These are phyloP conservation scores for Argentina silus DNA, from an alignment of 2,797 vertebrate species.

Conservation along the genomic window DNA sequence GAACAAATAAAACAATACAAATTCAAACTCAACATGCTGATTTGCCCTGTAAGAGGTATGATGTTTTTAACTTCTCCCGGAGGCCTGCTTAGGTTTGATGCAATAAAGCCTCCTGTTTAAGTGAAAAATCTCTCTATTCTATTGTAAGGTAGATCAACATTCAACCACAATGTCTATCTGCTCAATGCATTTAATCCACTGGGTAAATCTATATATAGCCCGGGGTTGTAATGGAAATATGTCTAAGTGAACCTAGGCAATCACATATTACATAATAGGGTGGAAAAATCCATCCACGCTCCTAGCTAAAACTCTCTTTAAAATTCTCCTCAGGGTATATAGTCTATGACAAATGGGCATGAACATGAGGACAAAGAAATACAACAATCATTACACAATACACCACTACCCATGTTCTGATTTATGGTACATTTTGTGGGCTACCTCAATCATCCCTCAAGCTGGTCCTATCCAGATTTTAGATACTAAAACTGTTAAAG, in stretches of 20 bases:
- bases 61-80: not conserved
- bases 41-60: too few relatives aligned
- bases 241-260: slow-evolving; percentile 43
- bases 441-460: too few relatives aligned
- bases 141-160: slow-evolving; percentile 28
- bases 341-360: too few relatives aligned
- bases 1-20: not conserved
- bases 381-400: too few relatives aligned
- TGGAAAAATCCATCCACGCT: slow-evolving; percentile 58
- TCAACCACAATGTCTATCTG: slow-evolving; percentile 32
- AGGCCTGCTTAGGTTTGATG: slow-evolving; percentile 29
- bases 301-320: slow-evolving; percentile 44
- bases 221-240: slow-evolving; percentile 44
- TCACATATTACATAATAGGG: slow-evolving; percentile 52
- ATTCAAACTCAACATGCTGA: too few relatives aligned
- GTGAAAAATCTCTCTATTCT: slow-evolving; percentile 29
- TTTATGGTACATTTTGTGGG: too few relatives aligned
- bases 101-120: slow-evolving; percentile 11
- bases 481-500: too few relatives aligned
- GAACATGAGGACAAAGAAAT: too few relatives aligned
- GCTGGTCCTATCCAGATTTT: too few relatives aligned
- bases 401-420: not conserved
- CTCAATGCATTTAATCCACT: slow-evolving; percentile 25
- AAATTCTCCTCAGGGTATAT: slow-evolving; percentile 46
- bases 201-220: slow-evolving; percentile 48